Conservation (phyloP, 2,797 vertebrate genomes). For the Nyctalus aviator region DNA sequence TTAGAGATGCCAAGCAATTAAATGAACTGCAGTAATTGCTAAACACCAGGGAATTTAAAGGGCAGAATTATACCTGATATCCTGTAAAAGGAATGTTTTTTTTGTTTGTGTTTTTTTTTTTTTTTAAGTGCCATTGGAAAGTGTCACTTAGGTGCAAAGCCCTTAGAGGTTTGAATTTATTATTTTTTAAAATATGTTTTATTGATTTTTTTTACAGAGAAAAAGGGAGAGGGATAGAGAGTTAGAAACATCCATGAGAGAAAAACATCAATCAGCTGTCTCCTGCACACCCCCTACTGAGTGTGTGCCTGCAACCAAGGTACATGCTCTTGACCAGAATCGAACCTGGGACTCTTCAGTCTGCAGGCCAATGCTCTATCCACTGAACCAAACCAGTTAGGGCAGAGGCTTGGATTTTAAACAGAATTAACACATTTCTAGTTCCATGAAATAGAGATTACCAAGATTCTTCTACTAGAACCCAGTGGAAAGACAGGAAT, state of each 20-base stretch:
- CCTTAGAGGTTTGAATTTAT: constrained; percentile 16
- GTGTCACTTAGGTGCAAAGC: neutral
- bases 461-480: neutral
- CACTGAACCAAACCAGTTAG: too few relatives aligned
- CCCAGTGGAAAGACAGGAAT: neutral
- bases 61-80: constrained; percentile 16
- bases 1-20: neutral
- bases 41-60: constrained; percentile 1
- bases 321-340: too few relatives aligned
- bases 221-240: too few relatives aligned
- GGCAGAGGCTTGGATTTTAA: neutral
- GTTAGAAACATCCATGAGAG: too few relatives aligned
- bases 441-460: neutral
- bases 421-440: constrained; percentile 34
- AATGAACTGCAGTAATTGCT: constrained; percentile 29
- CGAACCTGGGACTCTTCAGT: too few relatives aligned
- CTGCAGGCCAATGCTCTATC: too few relatives aligned
- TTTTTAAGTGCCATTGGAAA: constrained; percentile 44
- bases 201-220: too few relatives aligned
- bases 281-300: too few relatives aligned
- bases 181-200: too few relatives aligned
- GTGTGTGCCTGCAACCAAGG: too few relatives aligned
- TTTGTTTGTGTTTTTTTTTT: too few relatives aligned
- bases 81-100: neutral
- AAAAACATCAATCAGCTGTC: too few relatives aligned